phyloP scores from a whole-genome alignment of 2,888 invertebrate genomes.

The Hydriomena furcata region DNA sequence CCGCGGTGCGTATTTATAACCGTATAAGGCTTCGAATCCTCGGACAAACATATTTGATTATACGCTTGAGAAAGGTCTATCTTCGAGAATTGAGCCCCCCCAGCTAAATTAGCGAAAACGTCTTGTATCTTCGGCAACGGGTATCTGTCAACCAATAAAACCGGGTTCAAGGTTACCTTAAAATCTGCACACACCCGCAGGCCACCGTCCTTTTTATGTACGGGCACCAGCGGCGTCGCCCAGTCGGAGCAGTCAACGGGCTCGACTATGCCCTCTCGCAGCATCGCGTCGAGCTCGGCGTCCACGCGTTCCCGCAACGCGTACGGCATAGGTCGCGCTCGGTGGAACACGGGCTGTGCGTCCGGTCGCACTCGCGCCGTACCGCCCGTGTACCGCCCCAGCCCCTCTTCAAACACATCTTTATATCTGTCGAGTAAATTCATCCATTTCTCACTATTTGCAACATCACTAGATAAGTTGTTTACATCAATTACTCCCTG shows the following conservation, averaged over 20 bases:
- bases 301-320: constrained; percentile 12
- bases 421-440: constrained; percentile 12
- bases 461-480: too few species aligned
- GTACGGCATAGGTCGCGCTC: constrained; percentile 30
- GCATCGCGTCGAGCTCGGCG: not conserved
- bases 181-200: constrained; percentile 3
- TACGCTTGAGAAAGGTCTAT: constrained; percentile 34
- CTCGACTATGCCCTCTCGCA: constrained; percentile 18
- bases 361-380: constrained; percentile 15
- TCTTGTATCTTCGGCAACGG: constrained; percentile 33
- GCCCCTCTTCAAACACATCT: constrained; percentile 27
- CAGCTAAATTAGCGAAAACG: constrained; percentile 21
- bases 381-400: constrained; percentile 30
- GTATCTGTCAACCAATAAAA: constrained; percentile 28
- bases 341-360: constrained; percentile 34
- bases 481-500: not conserved
- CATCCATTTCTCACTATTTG: too few species aligned
- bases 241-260: constrained; percentile 2
- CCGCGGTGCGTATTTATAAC: not conserved
- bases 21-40: constrained; percentile 9
- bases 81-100: constrained; percentile 24
- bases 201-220: constrained; percentile 4
- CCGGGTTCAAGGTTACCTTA: constrained; percentile 23
- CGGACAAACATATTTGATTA: constrained; percentile 21
- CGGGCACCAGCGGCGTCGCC: constrained; percentile 6